Evolutionary conservation across 2,113 vertebrate genomes (phyloP).

Genomic region (Dicaeum eximium): DNA sequence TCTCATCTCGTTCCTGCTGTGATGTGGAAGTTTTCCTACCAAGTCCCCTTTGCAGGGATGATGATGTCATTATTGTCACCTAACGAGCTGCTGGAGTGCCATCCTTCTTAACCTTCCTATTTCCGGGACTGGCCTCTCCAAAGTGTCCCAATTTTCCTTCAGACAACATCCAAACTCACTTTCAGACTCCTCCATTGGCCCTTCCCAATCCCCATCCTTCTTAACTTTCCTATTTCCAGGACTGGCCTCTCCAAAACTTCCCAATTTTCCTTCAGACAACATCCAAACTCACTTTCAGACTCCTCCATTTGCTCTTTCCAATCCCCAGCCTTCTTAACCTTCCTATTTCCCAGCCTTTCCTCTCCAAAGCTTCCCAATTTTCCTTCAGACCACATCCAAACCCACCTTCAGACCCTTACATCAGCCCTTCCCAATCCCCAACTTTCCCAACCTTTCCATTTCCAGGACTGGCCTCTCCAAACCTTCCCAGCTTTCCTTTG

Average conservation of each 20-base stretch:
- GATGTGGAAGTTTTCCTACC: neutral
- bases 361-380: fast-evolving
- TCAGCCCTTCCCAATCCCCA: neutral
- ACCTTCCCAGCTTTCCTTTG: fast-evolving
- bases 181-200: neutral
- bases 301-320: neutral
- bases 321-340: too few relatives aligned
- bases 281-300: neutral
- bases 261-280: neutral
- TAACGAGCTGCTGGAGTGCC: neutral
- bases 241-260: fast-evolving
- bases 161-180: neutral
- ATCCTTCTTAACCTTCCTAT: neutral
- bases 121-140: neutral
- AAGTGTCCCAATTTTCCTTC: fast-evolving
- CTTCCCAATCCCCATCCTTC: neutral
- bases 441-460: fast-evolving
- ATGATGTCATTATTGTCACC: neutral
- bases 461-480: neutral
- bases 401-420: too few relatives aligned
- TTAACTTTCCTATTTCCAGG: neutral
- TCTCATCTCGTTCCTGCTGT: fast-evolving
- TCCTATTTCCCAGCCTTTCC: fast-evolving
- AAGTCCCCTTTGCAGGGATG: neutral
- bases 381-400: neutral